Evolutionary conservation across 1,140 invertebrate genomes (phyloP).

Genomic region (Lepidotrigona ventralis): DNA sequence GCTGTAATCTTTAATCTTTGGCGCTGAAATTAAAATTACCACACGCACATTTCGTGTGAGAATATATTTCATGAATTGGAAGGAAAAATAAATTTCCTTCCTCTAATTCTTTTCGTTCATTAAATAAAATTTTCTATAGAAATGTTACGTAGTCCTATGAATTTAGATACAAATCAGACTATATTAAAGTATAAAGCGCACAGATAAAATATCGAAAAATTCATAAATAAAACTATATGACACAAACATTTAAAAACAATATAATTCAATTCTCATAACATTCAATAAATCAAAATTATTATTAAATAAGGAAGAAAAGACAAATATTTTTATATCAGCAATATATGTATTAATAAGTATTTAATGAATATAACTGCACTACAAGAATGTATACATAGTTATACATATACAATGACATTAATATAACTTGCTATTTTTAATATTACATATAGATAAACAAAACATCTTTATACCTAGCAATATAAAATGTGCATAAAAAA

Average conservation of each 20-base stretch:
- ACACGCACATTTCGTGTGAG: too few species aligned
- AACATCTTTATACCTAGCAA: background rate
- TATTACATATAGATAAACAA: slow-evolving; percentile 19
- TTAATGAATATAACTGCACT: slow-evolving; percentile 21
- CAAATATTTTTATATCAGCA: background rate
- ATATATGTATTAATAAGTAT: slow-evolving; percentile 1
- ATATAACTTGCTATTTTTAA: background rate
- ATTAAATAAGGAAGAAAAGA: background rate
- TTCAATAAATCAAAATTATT: background rate
- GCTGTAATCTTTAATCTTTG: too few species aligned
- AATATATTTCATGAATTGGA: too few species aligned
- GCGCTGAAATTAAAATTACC: too few species aligned
- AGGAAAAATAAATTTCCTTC: too few species aligned
- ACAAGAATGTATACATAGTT: slow-evolving; percentile 12
- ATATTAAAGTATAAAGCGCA: background rate
- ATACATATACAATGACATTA: background rate
- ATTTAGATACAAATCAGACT: too few species aligned
- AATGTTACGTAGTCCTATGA: too few species aligned
- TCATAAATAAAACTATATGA: too few species aligned
- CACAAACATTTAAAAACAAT: background rate
- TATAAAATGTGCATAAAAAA: slow-evolving; percentile 18
- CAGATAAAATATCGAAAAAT: too few species aligned
- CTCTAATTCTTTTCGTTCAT: too few species aligned
- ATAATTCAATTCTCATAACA: background rate
- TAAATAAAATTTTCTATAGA: too few species aligned